Evolutionary conservation across 2,888 invertebrate species (phyloP).

Genomic region (Torymus auratus): DNA sequence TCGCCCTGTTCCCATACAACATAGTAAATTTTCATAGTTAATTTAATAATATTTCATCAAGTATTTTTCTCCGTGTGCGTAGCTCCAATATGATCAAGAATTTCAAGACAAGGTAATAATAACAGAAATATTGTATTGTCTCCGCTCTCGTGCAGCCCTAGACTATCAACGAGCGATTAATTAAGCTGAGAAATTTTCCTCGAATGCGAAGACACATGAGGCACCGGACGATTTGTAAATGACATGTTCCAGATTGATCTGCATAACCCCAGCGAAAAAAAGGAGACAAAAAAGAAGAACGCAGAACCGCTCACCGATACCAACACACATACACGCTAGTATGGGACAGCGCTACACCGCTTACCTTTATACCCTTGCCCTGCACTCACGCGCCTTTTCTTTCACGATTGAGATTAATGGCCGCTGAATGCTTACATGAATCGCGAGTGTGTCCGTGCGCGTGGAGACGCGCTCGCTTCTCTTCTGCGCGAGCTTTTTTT

Average conservation of each 20-base stretch:
- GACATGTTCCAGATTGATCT: background rate
- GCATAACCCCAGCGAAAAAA: background rate
- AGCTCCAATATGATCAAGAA: no score
- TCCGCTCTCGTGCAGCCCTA: no score
- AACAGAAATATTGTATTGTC: no score
- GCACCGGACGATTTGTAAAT: background rate
- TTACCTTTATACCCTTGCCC: conserved; percentile 23
- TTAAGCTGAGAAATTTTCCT: background rate
- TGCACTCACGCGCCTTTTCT: conserved; percentile 37
- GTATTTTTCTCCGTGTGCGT: no score
- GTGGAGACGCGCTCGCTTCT: no score
- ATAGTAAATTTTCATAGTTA: no score
- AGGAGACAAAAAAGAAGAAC: background rate
- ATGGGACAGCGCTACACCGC: conserved; percentile 9
- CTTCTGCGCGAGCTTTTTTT: conserved; percentile 44
- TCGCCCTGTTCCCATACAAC: no score
- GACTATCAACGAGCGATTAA: no score
- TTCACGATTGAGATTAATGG: conserved; percentile 56
- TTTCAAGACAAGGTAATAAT: no score
- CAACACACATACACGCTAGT: background rate
- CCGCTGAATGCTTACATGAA: conserved; percentile 49
- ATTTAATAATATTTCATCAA: no score
- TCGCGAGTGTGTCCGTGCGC: conserved; percentile 43
- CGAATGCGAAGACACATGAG: background rate
- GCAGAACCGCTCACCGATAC: no score